Conservation (phyloP, 2,113 vertebrate genomes). For the Calypte anna region DNA sequence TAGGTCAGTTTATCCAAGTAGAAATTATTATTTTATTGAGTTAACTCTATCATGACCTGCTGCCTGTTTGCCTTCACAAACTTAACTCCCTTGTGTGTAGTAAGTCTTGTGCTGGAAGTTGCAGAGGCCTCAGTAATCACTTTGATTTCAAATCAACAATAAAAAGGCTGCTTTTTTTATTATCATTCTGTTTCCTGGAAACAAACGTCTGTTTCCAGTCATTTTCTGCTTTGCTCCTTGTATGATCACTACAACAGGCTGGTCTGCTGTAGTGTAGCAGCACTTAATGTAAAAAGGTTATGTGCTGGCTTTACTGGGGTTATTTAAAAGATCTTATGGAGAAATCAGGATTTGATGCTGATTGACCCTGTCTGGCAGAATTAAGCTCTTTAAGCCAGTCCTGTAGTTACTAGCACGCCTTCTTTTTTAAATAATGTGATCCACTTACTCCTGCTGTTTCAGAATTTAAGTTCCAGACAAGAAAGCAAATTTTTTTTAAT, state of each 20-base stretch:
- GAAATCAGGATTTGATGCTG: conserved; percentile 42
- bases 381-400: neutral
- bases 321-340: conserved; percentile 35
- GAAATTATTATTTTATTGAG: conserved; percentile 79
- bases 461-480: neutral
- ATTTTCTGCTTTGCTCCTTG: conserved; percentile 18
- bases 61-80: conserved; percentile 55
- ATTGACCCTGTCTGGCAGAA: conserved; percentile 39
- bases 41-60: conserved; percentile 76
- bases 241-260: conserved; percentile 7
- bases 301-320: neutral
- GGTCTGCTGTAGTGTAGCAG: conserved; percentile 4
- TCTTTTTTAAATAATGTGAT: conserved; percentile 11
- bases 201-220: neutral
- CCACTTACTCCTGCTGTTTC: neutral
- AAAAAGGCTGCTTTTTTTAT: conserved; percentile 31
- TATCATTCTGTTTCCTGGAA: conserved; percentile 32
- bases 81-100: conserved; percentile 39
- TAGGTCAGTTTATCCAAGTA: conserved; percentile 81
- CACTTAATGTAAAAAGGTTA: conserved; percentile 14
- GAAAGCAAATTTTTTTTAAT: neutral
- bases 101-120: conserved; percentile 49
- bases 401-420: neutral
- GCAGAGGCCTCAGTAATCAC: conserved; percentile 19
- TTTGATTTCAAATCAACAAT: conserved; percentile 61